A percentile compares a stretch with the other conserved stretches of the same genome.
Evolutionary conservation across 1,140 invertebrate genomes (phyloP).

Genomic region (Formica selysi): DNA sequence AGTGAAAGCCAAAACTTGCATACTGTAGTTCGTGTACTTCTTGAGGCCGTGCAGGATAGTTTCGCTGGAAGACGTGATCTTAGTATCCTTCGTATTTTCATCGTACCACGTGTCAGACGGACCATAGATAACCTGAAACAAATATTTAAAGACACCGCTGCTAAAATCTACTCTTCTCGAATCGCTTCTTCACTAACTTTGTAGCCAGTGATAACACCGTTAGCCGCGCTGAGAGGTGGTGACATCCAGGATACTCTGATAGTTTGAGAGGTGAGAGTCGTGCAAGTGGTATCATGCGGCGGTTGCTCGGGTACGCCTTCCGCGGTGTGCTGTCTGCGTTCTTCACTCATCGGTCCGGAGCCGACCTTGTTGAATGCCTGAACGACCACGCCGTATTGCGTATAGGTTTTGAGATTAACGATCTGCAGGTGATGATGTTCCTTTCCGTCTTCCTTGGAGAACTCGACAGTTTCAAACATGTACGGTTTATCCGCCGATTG

Average conservation of each 20-base stretch:
- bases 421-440: conserved; percentile 95
- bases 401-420: conserved; percentile 95
- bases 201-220: conserved; percentile 98
- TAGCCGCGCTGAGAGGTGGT: conserved; percentile 94
- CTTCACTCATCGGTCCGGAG: conserved; percentile 95
- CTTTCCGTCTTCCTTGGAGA: conserved; percentile 95
- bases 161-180: background rate
- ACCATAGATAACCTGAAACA: conserved; percentile 93
- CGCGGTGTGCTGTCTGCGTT: conserved; percentile 95
- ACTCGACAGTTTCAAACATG: conserved; percentile 96
- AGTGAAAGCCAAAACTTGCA: conserved; percentile 97
- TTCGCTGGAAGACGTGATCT: conserved; percentile 96
- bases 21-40: conserved; percentile 98
- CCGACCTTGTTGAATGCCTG: conserved; percentile 98
- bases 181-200: conserved; percentile 87
- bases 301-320: conserved; percentile 97
- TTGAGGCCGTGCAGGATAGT: conserved; percentile 96
- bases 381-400: conserved; percentile 97
- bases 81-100: conserved; percentile 96
- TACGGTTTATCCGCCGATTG: conserved; percentile 96
- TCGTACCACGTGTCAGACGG: conserved; percentile 97
- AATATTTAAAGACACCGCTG: conserved; percentile 30
- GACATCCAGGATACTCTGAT: conserved; percentile 97
- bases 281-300: conserved; percentile 96
- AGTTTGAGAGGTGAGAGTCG: conserved; percentile 96